These are phyloP conservation scores for Panopea generosa DNA, from an alignment of 2,888 invertebrate species.

Conservation along the genomic window DNA sequence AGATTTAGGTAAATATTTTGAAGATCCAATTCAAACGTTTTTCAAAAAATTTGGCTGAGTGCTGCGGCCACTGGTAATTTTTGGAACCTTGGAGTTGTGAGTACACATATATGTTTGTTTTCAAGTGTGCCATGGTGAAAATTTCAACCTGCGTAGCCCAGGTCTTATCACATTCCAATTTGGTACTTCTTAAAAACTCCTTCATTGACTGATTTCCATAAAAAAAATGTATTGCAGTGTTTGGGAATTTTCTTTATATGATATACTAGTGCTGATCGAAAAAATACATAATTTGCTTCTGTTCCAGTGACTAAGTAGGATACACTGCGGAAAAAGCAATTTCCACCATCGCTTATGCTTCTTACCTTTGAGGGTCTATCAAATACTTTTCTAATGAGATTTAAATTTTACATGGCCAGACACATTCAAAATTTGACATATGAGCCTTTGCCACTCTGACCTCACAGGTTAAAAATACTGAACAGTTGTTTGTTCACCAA, in stretches of 20 bases:
- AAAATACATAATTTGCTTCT: constrained; percentile 9
- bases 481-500: not conserved
- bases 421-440: constrained; percentile 2
- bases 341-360: constrained; percentile 23
- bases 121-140: constrained; percentile 18
- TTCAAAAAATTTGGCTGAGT: constrained; percentile 8
- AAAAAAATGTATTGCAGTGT: not conserved
- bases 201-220: constrained; percentile 4
- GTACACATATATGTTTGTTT: constrained; percentile 12
- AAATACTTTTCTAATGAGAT: not conserved
- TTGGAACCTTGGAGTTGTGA: not conserved
- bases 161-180: not conserved
- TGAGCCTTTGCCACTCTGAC: constrained; percentile 8
- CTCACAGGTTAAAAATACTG: constrained; percentile 17
- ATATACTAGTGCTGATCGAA: not conserved
- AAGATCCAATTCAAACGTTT: not conserved
- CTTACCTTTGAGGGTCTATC: not conserved
- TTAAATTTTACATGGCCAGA: not conserved
- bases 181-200: not conserved
- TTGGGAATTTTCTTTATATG: constrained; percentile 4
- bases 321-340: constrained; percentile 38
- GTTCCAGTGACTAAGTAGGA: constrained; percentile 26
- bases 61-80: not conserved
- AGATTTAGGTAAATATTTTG: constrained; percentile 16
- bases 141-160: constrained; percentile 21